Evolutionary conservation across 2,888 invertebrate genomes (phyloP), one percentile per base, ranked within the genome.

Genomic region (Dysmachus trigonus): DNA sequence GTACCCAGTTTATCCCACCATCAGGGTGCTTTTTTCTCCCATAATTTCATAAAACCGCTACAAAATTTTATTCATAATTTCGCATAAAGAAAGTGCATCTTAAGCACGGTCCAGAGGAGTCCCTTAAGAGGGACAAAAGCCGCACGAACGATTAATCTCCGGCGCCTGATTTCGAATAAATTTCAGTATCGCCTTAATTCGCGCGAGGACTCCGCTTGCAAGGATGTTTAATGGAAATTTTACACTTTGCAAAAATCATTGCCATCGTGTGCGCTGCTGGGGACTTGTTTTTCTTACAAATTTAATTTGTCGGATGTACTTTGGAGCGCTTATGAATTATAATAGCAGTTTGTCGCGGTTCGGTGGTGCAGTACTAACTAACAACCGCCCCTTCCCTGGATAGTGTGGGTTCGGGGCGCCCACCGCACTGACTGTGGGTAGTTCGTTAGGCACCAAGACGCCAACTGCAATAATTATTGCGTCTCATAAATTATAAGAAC

Each of bases 391-490:
- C 38, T 3, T 13, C 15, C 15, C 0, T 2, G 38, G 38, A 2
- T 10, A 10, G 38, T 8, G 7, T 33, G 73, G 31, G 15, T 1
- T 33, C 31, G 73, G n/a, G 73, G 1, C 31, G 0, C 15, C 27
- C 22, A 35, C 22, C 38, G 76, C 22, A 18, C 38, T 62, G 10
- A 13, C 76, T 35, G 76, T 30, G 79, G 79, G 27, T 15, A 30
- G 38, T 35, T 76, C n/a, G 79, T 79, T 79, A 79, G 51, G 51
- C 79, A 79, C 79, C 79, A 51, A 47, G 79, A 47, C 79, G 79
- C 79, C 79, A 79, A 79, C 79, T 51, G 30, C 27, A 79, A 79
- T 79, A 79, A 79, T 79, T 79, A 79, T 79, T 79, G 79, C 79
- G 51, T 79, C 79, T 51, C 79, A 79, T 79, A 79, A 79, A 79